Base-by-base conservation (phyloP, 2,888 invertebrate genomes). In the Eledone cirrhosa region DNA sequence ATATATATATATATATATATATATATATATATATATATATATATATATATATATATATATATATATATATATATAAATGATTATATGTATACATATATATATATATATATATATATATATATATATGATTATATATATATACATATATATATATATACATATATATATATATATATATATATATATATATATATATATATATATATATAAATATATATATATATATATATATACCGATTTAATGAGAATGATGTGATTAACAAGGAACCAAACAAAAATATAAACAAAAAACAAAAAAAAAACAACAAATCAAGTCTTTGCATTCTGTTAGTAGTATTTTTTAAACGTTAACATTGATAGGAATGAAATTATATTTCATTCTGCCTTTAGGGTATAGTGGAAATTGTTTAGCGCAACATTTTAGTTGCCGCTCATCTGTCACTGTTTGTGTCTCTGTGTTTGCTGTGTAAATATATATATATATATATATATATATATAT, bases 401-500 rank as follows among this genome's bases (percentile, higher is more conserved):
- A 11, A 11, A 41, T 41, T 8, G 41, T 41, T 41, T 41, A 41
- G 11, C 41, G 11, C 41, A 41, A 41, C 41, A 41, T 41, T 41
- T 41, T 2, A 11, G n/a, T 8, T 41, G 41, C 41, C 41, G 41
- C 11, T 41, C 41, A 8, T 0, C 41, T 41, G 8, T 41, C 41
- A 41, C 41, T 41, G 41, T 11, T 11, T 41, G 8, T 41, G 41
- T 11, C 41, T 41, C 41, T 41, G 8, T 5, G 5, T 11, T 41
- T 41, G 41, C 41, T 41, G 41, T 41, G 41, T n/a, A n/a, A n/a
- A n/a, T n/a, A n/a, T n/a, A n/a, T n/a, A 41, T 41, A 41, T 41
- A 41, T 41, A 72, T 72, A 33, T 72, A 67, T 67, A 19, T 67
- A 31, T 67, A 67, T 16, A 72, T 72, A 72, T 41, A 72, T n/a